Evolutionary conservation across 2,113 vertebrate genomes (phyloP), one percentile per base, ranked within the genome.

Genomic region (Oceanites oceanicus): DNA sequence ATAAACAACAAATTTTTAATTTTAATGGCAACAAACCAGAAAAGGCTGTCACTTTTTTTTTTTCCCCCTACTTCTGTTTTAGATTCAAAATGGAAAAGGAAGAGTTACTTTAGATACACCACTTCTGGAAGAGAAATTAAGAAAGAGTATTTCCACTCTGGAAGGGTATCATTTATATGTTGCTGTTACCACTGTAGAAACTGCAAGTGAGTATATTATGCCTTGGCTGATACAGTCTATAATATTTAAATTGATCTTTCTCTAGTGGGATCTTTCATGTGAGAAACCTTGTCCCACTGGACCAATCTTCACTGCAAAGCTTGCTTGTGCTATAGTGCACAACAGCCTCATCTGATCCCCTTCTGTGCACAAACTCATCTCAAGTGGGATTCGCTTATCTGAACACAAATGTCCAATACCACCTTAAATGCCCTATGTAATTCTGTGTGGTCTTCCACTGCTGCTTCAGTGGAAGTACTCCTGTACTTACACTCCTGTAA

Each of bases 161-260:
- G 97, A 98, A 89, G 96, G 96, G 2, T 88, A 88, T 81, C 50
- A 87, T 84, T 94, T 98, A 38, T 98, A 97, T 49, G 90, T 98
- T 6, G 97, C 97, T 68, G 98, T 97, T 56, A 97, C 97, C 7
- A 92, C 96, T 78, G 88, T 98, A 63, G 98, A 98, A 95, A 98
- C 96, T 78, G 97, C 98, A 89, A 98, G 98, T 98, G 81, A 98
- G 98, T 97, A 75, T 27, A 55, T 3, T 47, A 9, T 21, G 40
- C 22, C 13, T 91, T 63, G 23, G 8, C 38, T 86, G 20, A 66
- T 62, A 11, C 4, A 52, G 6, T 32, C 44, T 72, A 8, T 40
- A 68, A 71, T 63, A 70, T 52, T 87, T 56, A 84, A 7, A 38
- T 0, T 56, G 32, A 17, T 34, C 13, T 75, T 86, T 17, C 34